Evolutionary conservation across 1,140 invertebrate species (phyloP).

Genomic region (Caerostris darwini): DNA sequence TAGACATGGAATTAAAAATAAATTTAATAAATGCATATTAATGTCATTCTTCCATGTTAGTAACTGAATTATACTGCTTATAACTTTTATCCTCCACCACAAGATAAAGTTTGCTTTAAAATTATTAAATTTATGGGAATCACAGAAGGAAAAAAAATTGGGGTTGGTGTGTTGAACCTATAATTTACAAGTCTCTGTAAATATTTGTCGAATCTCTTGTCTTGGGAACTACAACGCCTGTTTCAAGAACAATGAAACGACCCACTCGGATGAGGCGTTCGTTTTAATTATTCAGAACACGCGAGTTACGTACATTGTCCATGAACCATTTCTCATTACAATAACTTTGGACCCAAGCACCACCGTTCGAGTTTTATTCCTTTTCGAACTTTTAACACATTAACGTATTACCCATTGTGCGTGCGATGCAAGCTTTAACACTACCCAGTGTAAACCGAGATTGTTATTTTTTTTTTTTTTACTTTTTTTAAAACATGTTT

Average conservation of each 20-base stretch:
- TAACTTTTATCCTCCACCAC: not conserved
- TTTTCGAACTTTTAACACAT: constrained; percentile 68
- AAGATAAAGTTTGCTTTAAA: not conserved
- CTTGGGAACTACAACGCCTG: constrained; percentile 53
- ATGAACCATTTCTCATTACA: constrained; percentile 59
- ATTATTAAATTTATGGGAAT: not conserved
- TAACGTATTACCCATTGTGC: constrained; percentile 38
- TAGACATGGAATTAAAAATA: too few relatives aligned
- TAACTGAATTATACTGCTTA: not conserved
- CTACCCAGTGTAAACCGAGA: not conserved
- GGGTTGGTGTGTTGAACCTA: not conserved
- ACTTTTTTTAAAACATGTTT: constrained; percentile 48
- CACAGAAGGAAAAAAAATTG: too few relatives aligned
- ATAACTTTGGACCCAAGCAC: constrained; percentile 52
- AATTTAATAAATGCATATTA: too few relatives aligned
- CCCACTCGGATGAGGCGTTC: constrained; percentile 57
- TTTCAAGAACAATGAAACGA: constrained; percentile 43
- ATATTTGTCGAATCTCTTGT: constrained; percentile 40
- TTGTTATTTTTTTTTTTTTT: not conserved
- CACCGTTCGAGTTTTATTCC: constrained; percentile 43
- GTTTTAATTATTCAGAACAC: constrained; percentile 70
- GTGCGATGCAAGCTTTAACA: constrained; percentile 38
- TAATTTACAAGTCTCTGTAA: not conserved
- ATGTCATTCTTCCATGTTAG: not conserved
- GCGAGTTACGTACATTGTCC: constrained; percentile 38